Evolutionary conservation across 1,140 invertebrate species (phyloP), one percentile per base, ranked within the genome.

Genomic region (Diorhabda elongata): DNA sequence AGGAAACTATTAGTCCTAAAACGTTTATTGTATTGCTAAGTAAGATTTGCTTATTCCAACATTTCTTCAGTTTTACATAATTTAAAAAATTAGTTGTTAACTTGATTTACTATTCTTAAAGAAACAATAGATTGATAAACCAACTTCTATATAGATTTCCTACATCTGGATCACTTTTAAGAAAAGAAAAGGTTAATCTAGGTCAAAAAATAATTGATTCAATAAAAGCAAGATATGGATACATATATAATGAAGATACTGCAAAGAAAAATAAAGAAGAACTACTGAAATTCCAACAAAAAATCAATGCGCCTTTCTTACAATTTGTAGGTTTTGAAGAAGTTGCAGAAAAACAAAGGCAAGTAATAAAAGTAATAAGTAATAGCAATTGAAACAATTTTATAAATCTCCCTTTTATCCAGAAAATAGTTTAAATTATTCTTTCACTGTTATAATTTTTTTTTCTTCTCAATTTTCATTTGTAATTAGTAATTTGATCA

Each of bases 251-350:
- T 74, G 83, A 86, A 69, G 76, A 83, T 7, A 76, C 76, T 62
- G 85, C 83, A 42, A 85, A 83, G 44, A 83, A 91, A 52, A 84
- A 89, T 69, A 82, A 83, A 67, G 84, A 87, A 52, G 83, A 87
- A 58, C 79, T 92, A 41, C 83, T 84, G 47, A 87, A 89, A 64
- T 70, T 91, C 3, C 87, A 89, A 75, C 84, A 85, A 66, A 83
- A 85, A 57, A 86, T 91, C 69, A 91, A 93, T 70, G 91, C 90
- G 2, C 90, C 91, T 1, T 89, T 95, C 72, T 86, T 95, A 67
- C 90, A 95, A 81, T 88, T 95, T 81, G 92, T 97, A 61, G 94
- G 94, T 7, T 93, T 95, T 82, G 90, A 95, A 58, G 92, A 93
- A 83, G 87, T 95, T 61, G 90, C 90, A 69, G 86, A 88, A 67